Conservation (phyloP, 2,888 invertebrate species). For the Lochmaea crataegi region DNA sequence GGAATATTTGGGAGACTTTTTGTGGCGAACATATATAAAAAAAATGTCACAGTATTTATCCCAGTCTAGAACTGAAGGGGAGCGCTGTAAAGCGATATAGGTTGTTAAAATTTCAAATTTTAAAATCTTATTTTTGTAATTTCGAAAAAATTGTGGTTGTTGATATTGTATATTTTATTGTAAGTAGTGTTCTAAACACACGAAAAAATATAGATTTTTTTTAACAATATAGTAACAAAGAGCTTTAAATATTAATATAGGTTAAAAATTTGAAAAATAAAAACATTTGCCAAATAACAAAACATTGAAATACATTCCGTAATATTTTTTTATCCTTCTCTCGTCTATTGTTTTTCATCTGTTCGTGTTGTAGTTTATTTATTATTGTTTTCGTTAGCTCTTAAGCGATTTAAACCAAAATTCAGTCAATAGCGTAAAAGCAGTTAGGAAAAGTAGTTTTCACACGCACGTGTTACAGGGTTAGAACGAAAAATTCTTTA, state of each 20-base stretch:
- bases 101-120: conserved; percentile 49
- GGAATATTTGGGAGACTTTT: not conserved
- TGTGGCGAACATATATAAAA: not conserved
- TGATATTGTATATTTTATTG: conserved; percentile 62
- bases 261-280: conserved; percentile 55
- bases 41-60: conserved; percentile 22
- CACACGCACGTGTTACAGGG: conserved; percentile 8
- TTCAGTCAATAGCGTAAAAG: conserved; percentile 53
- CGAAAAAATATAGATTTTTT: conserved; percentile 48
- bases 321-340: conserved; percentile 56
- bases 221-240: conserved; percentile 60
- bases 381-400: conserved; percentile 45
- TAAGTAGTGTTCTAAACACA: conserved; percentile 56
- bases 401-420: conserved; percentile 38
- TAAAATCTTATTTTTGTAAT: conserved; percentile 63
- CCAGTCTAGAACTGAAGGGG: conserved; percentile 24
- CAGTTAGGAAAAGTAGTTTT: conserved; percentile 32
- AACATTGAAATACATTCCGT: conserved; percentile 64
- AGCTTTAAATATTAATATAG: conserved; percentile 63
- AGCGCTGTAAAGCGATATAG: conserved; percentile 33
- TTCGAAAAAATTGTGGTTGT: conserved; percentile 55
- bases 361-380: conserved; percentile 41
- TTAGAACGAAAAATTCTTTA: conserved; percentile 17
- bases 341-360: conserved; percentile 6
- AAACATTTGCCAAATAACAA: conserved; percentile 68